Conservation (phyloP, 2,113 vertebrate species). For the Megaleporinus macrocephalus region DNA sequence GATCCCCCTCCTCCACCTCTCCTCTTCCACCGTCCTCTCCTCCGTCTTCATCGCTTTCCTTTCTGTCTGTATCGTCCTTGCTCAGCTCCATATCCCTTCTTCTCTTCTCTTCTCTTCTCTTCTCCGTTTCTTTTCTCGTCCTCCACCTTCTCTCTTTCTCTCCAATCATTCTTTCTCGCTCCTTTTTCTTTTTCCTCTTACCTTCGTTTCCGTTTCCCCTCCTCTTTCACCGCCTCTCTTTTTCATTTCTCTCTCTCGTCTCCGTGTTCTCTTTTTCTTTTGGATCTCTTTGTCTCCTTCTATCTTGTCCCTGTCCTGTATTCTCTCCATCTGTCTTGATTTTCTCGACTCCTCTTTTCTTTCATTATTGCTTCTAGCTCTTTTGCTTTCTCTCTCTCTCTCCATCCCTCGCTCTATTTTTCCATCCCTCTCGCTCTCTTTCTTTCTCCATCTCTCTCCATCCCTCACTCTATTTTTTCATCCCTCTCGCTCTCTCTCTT, state of each 20-base stretch:
- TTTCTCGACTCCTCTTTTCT: background rate
- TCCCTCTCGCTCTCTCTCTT: too few species aligned
- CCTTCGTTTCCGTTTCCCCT: background rate
- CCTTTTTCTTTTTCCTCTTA: background rate
- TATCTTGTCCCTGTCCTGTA: too few species aligned
- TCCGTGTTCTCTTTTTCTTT: too few species aligned
- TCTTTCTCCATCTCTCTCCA: too few species aligned
- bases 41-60: background rate
- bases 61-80: background rate
- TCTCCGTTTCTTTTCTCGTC: too few species aligned
- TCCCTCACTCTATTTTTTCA: too few species aligned
- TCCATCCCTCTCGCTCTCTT: background rate
- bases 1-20: constrained; percentile 5
- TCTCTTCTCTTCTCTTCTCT: background rate
- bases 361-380: background rate
- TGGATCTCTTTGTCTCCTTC: too few species aligned
- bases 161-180: too few species aligned
- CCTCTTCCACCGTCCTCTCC: background rate
- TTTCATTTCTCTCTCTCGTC: background rate
- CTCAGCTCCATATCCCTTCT: background rate
- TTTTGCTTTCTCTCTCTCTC: background rate
- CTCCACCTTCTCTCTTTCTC: too few species aligned
- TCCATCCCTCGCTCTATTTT: background rate
- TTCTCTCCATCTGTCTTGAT: background rate
- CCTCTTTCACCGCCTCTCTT: too few species aligned